Evolutionary conservation across 2,888 invertebrate genomes (phyloP), one percentile per base, ranked within the genome.

Genomic region (Pyrrhia umbra): DNA sequence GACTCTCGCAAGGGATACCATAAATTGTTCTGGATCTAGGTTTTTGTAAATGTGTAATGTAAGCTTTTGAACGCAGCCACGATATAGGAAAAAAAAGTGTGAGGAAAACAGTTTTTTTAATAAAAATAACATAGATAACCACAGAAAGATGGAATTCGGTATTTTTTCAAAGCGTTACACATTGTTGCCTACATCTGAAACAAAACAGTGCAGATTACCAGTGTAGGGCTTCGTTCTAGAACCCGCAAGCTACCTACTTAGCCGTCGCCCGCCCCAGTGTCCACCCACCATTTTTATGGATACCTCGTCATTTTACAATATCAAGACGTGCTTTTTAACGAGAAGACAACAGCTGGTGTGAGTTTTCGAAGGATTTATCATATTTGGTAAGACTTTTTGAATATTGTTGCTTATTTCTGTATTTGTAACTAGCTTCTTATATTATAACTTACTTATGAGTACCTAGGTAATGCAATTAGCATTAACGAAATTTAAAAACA

Each of bases 171-270:
- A n/a, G 30, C 2, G 27, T 46, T 46, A n/a, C 20, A 79, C 88
- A 90, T 84, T 75, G 90, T 91, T 89, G 49, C 1, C 2, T 37
- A 18, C 73, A 62, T 9, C 91, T 92, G 91, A 75, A 86, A 87
- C 81, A 86, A 85, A 90, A 88, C 86, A 82, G 81, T 82, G 83
- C 86, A 90, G 93, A 92, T 93, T 93, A 94, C 57, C 70, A 57
- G 64, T 62, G 69, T 91, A 89, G 57, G 94, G 94, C 87, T 94
- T 94, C 94, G 63, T 73, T 82, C 78, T 74, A 81, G 82, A 85
- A 82, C 84, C 75, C 83, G 80, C 81, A 83, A 81, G 75, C 83
- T 81, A 84, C 81, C 86, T 87, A 87, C 88, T 89, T 88, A 90
- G 85, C 85, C 81, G 62, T 72, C 81, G 64, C 80, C 82, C 74